Conservation (phyloP, 2,888 invertebrate genomes). For the Endotricha flammealis region DNA sequence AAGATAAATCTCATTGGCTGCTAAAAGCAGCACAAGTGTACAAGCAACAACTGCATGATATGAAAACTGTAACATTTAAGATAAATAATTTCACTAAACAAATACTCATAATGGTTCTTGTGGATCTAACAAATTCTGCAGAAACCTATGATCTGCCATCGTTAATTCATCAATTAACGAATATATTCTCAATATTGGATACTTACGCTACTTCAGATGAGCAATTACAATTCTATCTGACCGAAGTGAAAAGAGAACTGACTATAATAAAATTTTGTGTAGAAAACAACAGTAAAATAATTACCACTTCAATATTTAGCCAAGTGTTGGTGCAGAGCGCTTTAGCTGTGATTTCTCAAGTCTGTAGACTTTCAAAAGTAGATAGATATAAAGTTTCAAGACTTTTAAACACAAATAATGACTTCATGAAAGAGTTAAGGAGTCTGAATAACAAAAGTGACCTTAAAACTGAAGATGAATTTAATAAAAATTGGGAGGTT, state of each 20-base stretch:
- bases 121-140: slow-evolving; percentile 67
- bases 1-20: slow-evolving; percentile 68
- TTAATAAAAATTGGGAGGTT: slow-evolving; percentile 58
- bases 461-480: slow-evolving; percentile 30
- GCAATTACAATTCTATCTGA: slow-evolving; percentile 66
- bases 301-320: slow-evolving; percentile 69
- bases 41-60: slow-evolving; percentile 61
- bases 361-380: slow-evolving; percentile 65
- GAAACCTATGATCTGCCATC: slow-evolving; percentile 67
- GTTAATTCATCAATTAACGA: slow-evolving; percentile 62
- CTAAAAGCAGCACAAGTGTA: slow-evolving; percentile 67
- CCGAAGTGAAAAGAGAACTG: slow-evolving; percentile 69
- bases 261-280: slow-evolving; percentile 71
- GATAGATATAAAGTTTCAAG: slow-evolving; percentile 72
- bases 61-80: slow-evolving; percentile 68
- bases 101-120: slow-evolving; percentile 69
- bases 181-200: slow-evolving; percentile 69
- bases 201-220: slow-evolving; percentile 61
- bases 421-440: slow-evolving; percentile 56
- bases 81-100: slow-evolving; percentile 72
- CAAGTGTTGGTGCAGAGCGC: slow-evolving; percentile 68
- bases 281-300: slow-evolving; percentile 70
- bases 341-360: slow-evolving; percentile 70
- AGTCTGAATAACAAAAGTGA: slow-evolving; percentile 40
- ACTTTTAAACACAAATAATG: slow-evolving; percentile 64